phyloP scores from a whole-genome alignment of 2,888 invertebrate species.

The Eutolmus rufibarbis region DNA sequence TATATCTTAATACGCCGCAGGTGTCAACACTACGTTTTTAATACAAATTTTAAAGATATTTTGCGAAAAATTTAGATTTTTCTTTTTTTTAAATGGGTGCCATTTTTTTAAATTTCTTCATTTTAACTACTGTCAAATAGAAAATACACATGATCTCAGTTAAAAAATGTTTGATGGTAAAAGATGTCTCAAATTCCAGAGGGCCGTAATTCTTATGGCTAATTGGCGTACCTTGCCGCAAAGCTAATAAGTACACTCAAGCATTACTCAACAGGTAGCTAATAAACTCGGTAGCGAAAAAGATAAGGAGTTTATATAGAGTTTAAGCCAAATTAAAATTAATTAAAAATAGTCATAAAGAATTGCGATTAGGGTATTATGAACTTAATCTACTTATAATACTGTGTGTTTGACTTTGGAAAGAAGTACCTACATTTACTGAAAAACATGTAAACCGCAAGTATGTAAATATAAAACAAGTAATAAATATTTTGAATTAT shows the following conservation, averaged over 20 bases:
- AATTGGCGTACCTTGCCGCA: neutral
- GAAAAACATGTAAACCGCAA: neutral
- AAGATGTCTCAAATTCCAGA: neutral
- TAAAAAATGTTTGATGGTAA: neutral
- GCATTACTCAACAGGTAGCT: neutral
- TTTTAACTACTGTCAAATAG: too few relatives aligned
- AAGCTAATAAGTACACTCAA: neutral
- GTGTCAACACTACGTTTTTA: too few relatives aligned
- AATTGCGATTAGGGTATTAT: neutral
- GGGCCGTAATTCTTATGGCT: neutral
- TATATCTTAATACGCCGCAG: too few relatives aligned
- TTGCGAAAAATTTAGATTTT: too few relatives aligned
- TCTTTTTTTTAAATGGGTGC: too few relatives aligned
- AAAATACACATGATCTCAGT: too few relatives aligned
- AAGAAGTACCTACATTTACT: neutral
- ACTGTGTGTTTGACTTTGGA: neutral
- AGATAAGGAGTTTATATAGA: neutral
- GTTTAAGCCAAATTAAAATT: neutral
- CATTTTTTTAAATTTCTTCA: too few relatives aligned
- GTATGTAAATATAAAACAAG: neutral
- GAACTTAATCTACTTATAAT: too few relatives aligned
- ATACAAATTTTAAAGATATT: too few relatives aligned
- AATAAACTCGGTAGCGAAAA: neutral
- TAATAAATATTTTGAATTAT: neutral
- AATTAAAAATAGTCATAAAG: neutral